Base-by-base conservation (phyloP, 2,113 vertebrate genomes). In the Osmerus mordax region DNA sequence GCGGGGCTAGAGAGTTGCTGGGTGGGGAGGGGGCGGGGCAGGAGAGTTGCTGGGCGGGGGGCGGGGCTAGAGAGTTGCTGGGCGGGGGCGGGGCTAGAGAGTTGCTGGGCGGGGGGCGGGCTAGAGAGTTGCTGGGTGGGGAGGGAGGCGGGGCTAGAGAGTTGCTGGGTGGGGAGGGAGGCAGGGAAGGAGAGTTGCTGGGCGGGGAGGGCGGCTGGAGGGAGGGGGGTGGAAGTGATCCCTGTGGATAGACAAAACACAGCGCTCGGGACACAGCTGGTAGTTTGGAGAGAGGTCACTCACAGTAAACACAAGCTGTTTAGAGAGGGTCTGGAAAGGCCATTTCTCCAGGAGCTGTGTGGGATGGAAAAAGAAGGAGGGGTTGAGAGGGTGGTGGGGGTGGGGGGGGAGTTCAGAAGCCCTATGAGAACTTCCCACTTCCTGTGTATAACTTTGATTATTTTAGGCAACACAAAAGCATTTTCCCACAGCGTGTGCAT, bases 241-340 rank as follows among this genome's bases (percentile, higher is more conserved):
- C 86, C 89, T 41, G 67, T 74, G 84, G 88, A 86, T 84, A 84
- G 87, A 90, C 87, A 87, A 84, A 92, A 90, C 86, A 86, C 78
- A 86, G 82, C 67, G 74, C 85, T 83, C 83, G 82, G 78, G 84
- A 72, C 68, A 76, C 92, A 92, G 92, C 90, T 92, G 92, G 85
- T 90, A 90, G 91, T 89, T 90, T 90, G 88, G 87, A 87, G 86
- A 89, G 83, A 90, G 90, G 88, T 92, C 89, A 80, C 79, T 87
- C 79, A 83, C 85, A 86, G 88, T 92, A 91, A 92, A 92, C 91
- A 92, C 74, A 81, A 77, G 82, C 77, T 86, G 87, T 90, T 90
- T 84, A 81, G 69, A 82, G 73, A 81, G 73, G 84, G 83, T 82
- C 91, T 92, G 90, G 87, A 92, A 91, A 91, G 89, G 87, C 84